Base-by-base conservation (phyloP, 2,113 vertebrate genomes). In the Corydoras sp. region DNA sequence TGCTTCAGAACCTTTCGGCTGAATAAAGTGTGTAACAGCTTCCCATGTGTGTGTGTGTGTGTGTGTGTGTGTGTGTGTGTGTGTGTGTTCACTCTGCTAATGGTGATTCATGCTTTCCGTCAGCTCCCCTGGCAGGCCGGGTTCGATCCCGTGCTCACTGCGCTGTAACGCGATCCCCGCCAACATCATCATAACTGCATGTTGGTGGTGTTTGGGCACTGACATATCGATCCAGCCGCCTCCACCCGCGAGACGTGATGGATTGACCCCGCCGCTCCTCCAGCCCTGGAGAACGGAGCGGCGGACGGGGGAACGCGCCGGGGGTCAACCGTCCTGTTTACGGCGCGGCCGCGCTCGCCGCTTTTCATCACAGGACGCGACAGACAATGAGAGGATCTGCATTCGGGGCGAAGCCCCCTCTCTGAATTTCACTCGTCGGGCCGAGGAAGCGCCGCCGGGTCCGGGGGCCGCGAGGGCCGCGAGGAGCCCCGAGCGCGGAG, bases 131-230 rank as follows among this genome's bases (percentile, higher is more conserved):
- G 88, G 83, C 88, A 92, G 91, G 81, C 83, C 71, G 73, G 87
- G 87, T 89, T 92, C 89, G 89, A 92, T 93, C 90, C 89, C 84
- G 88, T 90, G 91, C 83, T 79, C 81, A 74, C 85, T 71, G 77
- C 79, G 70, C 86, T 90, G 88, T 89, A 89, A 92, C 87, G 78
- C 72, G 85, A 85, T 88, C 83, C 86, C 86, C 83, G 83, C 86
- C 78, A 86, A 90, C 89, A 90, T 90, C 90, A 81, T 92, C 89
- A 90, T 90, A 91, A 92, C 89, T 86, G 88, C 85, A 84, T 32
- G 71, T 89, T 81, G 75, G 83, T 87, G 84, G 67, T 71, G 35
- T 68, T 71, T 86, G 86, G 87, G 85, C 85, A 82, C 65, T 32
- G 83, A 88, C 86, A 80, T 88, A 90, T 90, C 87, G 89, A 91